phyloP scores from a whole-genome alignment of 2,888 invertebrate species.

The Acheta domesticus region DNA sequence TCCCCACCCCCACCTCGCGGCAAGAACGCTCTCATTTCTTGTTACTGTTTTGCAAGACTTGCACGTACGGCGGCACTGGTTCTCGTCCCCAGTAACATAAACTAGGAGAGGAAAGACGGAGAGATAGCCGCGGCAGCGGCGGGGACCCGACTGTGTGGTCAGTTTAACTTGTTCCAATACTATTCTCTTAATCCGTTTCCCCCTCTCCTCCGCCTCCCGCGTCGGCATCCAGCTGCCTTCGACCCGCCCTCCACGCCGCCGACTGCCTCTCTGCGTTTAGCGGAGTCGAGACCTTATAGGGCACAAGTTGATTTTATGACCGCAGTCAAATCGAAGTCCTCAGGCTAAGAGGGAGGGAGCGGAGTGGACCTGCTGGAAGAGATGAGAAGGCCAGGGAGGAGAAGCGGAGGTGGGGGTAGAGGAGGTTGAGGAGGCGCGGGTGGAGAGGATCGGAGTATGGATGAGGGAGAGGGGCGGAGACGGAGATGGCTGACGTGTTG shows the following conservation, averaged over 20 bases:
- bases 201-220: not conserved
- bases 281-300: not conserved
- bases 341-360: not conserved
- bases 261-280: not conserved
- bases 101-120: slow-evolving; percentile 2
- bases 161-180: slow-evolving; percentile 9
- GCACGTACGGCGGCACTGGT: slow-evolving; percentile 27
- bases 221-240: not conserved
- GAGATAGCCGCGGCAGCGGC: not conserved
- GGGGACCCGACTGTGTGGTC: slow-evolving; percentile 6
- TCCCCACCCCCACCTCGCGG: slow-evolving; percentile 22
- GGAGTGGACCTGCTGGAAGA: not conserved
- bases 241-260: not conserved
- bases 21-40: not conserved
- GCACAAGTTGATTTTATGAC: slow-evolving; percentile 9
- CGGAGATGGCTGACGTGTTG: too few species aligned
- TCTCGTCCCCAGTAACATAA: slow-evolving; percentile 18
- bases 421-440: not conserved
- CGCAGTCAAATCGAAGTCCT: not conserved
- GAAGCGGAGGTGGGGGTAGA: not conserved
- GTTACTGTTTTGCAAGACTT: slow-evolving; percentile 27
- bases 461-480: too few species aligned
- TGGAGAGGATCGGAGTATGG: not conserved
- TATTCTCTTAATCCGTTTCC: not conserved
- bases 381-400: not conserved